These are phyloP conservation scores for Notothenia coriiceps DNA, from an alignment of 2,113 vertebrate genomes.

Conservation along the genomic window DNA sequence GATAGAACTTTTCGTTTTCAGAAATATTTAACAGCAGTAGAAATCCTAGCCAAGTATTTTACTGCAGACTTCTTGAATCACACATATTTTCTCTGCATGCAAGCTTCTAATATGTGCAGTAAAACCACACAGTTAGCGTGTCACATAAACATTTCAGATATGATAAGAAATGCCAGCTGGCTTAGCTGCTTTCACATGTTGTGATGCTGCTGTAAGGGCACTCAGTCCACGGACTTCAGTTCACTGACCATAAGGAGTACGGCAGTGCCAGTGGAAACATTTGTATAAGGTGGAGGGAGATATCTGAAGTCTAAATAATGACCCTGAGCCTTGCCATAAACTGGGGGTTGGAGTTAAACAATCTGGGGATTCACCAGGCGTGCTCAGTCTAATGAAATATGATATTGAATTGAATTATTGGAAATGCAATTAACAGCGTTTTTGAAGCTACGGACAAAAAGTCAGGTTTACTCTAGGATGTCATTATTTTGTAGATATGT, in stretches of 20 bases:
- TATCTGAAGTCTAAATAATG: background rate
- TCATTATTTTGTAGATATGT: too few species aligned
- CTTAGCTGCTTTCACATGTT: background rate
- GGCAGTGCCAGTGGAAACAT: background rate
- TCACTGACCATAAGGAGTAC: background rate
- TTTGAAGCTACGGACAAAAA: too few species aligned
- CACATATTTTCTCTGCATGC: background rate
- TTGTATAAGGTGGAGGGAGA: background rate
- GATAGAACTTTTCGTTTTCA: background rate
- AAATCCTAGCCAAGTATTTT: background rate
- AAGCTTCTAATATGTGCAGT: conserved; percentile 11
- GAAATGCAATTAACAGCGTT: background rate
- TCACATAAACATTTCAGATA: conserved; percentile 39
- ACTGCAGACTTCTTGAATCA: background rate
- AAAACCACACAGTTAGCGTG: conserved; percentile 26
- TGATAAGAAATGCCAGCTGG: conserved; percentile 14
- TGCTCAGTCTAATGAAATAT: background rate
- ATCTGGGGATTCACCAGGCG: background rate
- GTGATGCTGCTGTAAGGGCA: background rate
- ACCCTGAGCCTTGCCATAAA: background rate
- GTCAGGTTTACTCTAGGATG: too few species aligned
- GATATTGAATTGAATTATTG: background rate
- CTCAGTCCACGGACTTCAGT: background rate
- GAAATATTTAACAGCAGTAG: background rate
- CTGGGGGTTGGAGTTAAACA: background rate